A percentile compares a stretch with the other conserved stretches of the same genome.
Evolutionary conservation across 1,140 invertebrate genomes (phyloP).

Genomic region (Plectrocnemia conspersa): DNA sequence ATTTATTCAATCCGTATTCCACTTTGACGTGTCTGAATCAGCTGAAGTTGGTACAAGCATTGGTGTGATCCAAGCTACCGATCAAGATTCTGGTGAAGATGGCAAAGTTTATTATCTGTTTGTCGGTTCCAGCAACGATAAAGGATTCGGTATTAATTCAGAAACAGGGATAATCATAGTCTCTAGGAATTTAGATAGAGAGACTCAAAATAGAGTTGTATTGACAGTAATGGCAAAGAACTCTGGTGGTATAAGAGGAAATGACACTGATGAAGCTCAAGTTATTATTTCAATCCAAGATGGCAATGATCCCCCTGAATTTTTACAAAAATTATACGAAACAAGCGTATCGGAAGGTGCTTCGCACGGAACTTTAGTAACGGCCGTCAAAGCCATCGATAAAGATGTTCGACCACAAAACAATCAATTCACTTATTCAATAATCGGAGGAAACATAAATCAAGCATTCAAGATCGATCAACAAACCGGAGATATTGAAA

Average conservation of each 20-base stretch:
- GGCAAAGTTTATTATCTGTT: slow-evolving; percentile 88
- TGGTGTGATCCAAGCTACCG: slow-evolving; percentile 82
- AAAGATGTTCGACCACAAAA: slow-evolving; percentile 88
- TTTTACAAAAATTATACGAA: slow-evolving; percentile 70
- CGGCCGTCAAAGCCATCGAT: slow-evolving; percentile 80
- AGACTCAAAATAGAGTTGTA: slow-evolving; percentile 85
- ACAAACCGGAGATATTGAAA: slow-evolving; percentile 76
- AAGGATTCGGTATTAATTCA: slow-evolving; percentile 82
- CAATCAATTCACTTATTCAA: slow-evolving; percentile 88
- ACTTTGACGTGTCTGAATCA: slow-evolving; percentile 91
- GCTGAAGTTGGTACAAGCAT: slow-evolving; percentile 81
- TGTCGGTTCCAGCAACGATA: slow-evolving; percentile 88
- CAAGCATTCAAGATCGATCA: slow-evolving; percentile 87
- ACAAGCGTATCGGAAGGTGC: slow-evolving; percentile 74
- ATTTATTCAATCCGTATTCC: slow-evolving; percentile 87
- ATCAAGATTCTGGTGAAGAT: slow-evolving; percentile 88
- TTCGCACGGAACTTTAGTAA: slow-evolving; percentile 63
- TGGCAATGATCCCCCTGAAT: slow-evolving; percentile 93
- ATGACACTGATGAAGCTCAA: slow-evolving; percentile 92
- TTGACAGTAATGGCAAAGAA: slow-evolving; percentile 94
- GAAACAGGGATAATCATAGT: slow-evolving; percentile 81
- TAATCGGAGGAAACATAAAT: slow-evolving; percentile 76
- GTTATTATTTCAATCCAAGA: slow-evolving; percentile 91
- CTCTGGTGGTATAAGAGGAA: slow-evolving; percentile 82
- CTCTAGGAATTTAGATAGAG: slow-evolving; percentile 76